These are phyloP conservation scores for Eidolon helvum DNA, from an alignment of 2,113 vertebrate species.

Conservation along the genomic window DNA sequence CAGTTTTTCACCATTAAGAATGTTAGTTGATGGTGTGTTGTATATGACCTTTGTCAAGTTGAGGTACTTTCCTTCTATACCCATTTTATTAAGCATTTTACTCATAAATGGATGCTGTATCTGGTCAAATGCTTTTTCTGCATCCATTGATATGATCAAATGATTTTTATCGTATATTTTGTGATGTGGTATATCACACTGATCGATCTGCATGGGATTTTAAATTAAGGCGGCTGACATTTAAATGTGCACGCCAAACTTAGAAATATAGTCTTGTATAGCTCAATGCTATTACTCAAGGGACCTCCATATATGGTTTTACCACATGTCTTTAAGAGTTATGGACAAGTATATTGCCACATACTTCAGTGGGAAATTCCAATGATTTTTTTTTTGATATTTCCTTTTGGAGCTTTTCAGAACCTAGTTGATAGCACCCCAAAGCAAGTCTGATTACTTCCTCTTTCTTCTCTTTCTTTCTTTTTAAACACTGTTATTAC, in stretches of 20 bases:
- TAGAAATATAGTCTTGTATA: neutral
- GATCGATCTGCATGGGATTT: neutral
- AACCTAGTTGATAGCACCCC: neutral
- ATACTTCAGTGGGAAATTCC: neutral
- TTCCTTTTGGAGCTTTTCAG: neutral
- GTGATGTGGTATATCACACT: no score
- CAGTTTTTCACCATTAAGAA: no score
- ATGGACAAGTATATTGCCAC: neutral
- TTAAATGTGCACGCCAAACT: neutral
- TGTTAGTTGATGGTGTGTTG: no score
- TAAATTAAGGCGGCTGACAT: neutral
- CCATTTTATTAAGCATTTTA: no score
- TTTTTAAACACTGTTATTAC: neutral
- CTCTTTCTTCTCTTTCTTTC: neutral
- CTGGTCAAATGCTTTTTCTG: no score
- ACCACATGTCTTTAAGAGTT: neutral
- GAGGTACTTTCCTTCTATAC: no score
- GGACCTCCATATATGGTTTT: neutral
- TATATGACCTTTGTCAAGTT: no score
- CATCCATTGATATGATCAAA: no score
- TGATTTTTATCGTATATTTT: no score
- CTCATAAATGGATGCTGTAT: no score
- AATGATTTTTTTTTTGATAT: neutral
- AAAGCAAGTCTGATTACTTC: neutral
- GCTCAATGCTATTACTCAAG: neutral